Base-by-base conservation (phyloP, 2,113 vertebrate genomes). In the Hyperoodon ampullatus region DNA sequence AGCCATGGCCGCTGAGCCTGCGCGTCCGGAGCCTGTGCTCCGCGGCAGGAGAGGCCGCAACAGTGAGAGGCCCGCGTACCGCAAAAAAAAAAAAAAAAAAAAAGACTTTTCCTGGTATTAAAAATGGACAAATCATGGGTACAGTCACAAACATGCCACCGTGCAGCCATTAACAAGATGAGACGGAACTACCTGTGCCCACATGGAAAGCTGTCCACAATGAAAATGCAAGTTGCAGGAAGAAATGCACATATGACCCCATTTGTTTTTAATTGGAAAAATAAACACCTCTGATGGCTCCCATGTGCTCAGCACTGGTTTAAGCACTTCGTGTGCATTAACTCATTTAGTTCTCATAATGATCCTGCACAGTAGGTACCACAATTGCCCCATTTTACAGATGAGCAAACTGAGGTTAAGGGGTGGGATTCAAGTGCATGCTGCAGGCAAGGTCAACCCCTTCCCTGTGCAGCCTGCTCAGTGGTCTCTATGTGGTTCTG, bases 301-400 rank as follows among this genome's bases (percentile, higher is more conserved):
- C 3, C 0, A 0, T 18, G 63, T 0, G 2, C 47, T 23, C 26
- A 7, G 84, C 28, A 2, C 63, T 4, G n/a, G 35, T 21, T 66
- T 39, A 1, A 23, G 28, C 6, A 0, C 2, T 23, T 5, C 1
- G 1, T 15, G 23, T 14, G 30, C 10, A 1, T 15, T 5, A 12
- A 10, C 26, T 80, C n/a, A 10, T 16, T 65, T 16, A 0, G 26
- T 42, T 81, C 35, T 60, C 18, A 0, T 8, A 14, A 8, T 0
- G 19, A 19, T 16, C 53, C 24, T 1, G 5, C 0, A 5, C 0
- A 0, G 50, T 2, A 63, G 55, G 7, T 3, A 21, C 68, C 16
- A 1, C 2, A 12, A 8, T 7, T 16, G 55, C 8, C 72, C 75
- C 60, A 11, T 8, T 84, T 94, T 23, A 53, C 65, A 89, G 86